Conservation (phyloP, 2,888 invertebrate species). For the Galerucella nymphaeae region DNA sequence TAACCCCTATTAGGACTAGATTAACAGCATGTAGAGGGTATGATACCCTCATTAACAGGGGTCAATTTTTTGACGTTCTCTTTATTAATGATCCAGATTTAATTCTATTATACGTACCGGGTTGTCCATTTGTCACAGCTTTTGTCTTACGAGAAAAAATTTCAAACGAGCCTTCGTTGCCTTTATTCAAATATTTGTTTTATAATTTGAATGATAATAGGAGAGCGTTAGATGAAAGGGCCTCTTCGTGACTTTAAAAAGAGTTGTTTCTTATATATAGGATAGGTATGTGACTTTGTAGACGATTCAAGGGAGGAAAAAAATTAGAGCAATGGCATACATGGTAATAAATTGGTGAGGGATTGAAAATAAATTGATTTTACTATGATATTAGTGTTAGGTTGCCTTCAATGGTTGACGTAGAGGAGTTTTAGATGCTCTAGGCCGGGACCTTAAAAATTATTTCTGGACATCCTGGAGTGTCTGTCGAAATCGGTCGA, state of each 20-base stretch:
- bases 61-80: constrained; percentile 59
- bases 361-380: background rate
- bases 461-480: too few species aligned
- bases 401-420: too few species aligned
- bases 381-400: too few species aligned
- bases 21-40: constrained; percentile 55
- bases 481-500: too few species aligned
- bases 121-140: constrained; percentile 64
- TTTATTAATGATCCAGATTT: constrained; percentile 58
- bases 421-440: too few species aligned
- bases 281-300: background rate
- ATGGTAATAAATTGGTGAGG: background rate
- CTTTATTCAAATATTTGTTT: constrained; percentile 50
- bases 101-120: constrained; percentile 50
- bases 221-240: background rate
- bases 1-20: constrained; percentile 46
- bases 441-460: too few species aligned
- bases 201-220: constrained; percentile 50
- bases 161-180: constrained; percentile 41
- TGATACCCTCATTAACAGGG: constrained; percentile 61
- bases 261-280: background rate
- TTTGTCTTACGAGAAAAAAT: constrained; percentile 57
- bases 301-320: background rate
- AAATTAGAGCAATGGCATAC: background rate
- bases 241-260: background rate